Conservation (phyloP, 2,797 vertebrate genomes). For the Petrocephalus sullivani region DNA sequence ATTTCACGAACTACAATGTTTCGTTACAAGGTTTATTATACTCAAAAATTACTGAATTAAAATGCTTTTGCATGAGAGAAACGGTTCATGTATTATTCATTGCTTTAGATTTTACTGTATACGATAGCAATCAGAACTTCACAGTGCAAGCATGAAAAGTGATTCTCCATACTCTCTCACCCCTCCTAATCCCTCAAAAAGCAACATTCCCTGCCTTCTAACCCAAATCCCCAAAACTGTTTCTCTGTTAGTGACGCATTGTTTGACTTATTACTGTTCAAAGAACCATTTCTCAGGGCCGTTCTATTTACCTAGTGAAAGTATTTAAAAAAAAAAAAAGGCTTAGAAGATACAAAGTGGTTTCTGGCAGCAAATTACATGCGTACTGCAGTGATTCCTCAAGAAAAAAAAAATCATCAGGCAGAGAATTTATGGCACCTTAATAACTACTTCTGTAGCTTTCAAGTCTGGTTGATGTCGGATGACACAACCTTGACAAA, state of each 20-base stretch:
- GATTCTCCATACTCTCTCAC: background rate
- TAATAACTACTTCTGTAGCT: conserved; percentile 40
- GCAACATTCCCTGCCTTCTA: background rate
- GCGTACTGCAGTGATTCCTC: conserved; percentile 2
- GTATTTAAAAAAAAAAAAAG: background rate
- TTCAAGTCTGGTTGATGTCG: conserved; percentile 32
- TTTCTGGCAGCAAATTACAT: conserved; percentile 38
- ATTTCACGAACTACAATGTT: background rate
- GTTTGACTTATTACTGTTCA: background rate
- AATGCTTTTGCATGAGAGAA: background rate
- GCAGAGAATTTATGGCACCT: conserved; percentile 42
- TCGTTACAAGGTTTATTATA: background rate
- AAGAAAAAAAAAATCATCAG: conserved; percentile 19
- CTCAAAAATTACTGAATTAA: background rate
- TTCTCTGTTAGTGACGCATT: background rate
- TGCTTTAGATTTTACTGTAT: background rate
- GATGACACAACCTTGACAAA: conserved; percentile 30
- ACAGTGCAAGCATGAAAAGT: background rate
- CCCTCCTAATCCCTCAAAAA: background rate
- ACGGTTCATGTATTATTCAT: background rate
- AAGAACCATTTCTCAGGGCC: background rate
- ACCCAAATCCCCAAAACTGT: background rate
- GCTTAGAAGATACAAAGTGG: conserved; percentile 19
- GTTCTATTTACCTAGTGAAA: background rate
- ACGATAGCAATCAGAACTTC: background rate